A percentile compares a stretch with the other conserved stretches of the same genome.
Conservation (phyloP, 2,888 invertebrate genomes). For the Oasisia sp. region DNA sequence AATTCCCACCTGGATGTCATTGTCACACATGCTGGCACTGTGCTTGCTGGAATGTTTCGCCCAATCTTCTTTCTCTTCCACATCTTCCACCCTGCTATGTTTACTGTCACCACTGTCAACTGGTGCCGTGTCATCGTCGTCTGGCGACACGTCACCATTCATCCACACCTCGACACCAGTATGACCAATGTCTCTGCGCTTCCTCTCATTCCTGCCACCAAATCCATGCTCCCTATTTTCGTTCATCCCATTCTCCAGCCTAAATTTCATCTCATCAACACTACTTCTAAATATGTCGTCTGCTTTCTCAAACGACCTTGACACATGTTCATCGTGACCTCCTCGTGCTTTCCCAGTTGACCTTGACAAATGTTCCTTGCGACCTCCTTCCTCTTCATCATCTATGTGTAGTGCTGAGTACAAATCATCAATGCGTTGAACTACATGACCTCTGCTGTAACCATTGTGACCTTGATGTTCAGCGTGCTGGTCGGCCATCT, state of each 20-base stretch:
- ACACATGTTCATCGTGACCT: background rate
- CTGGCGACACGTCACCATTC: background rate
- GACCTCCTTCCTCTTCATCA: background rate
- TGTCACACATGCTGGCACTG: background rate
- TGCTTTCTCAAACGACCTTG: background rate
- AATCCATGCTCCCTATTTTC: background rate
- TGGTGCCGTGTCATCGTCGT: background rate
- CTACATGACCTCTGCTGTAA: background rate
- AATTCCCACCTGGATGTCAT: background rate
- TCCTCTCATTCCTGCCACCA: background rate
- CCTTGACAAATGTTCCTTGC: background rate
- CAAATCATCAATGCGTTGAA: background rate
- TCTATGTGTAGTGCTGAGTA: background rate
- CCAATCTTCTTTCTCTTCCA: background rate
- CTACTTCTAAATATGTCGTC: too few relatives aligned
- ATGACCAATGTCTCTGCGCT: background rate
- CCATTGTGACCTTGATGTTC: background rate
- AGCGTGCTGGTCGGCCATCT: background rate
- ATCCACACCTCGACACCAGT: conserved; percentile 7
- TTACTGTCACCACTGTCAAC: background rate
- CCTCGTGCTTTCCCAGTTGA: background rate
- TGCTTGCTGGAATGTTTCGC: background rate
- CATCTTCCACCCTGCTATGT: background rate
- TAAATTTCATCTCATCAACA: too few relatives aligned
- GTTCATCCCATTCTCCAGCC: too few relatives aligned